Evolutionary conservation across 2,888 invertebrate genomes (phyloP).

Genomic region (Scaptomyza parva): DNA sequence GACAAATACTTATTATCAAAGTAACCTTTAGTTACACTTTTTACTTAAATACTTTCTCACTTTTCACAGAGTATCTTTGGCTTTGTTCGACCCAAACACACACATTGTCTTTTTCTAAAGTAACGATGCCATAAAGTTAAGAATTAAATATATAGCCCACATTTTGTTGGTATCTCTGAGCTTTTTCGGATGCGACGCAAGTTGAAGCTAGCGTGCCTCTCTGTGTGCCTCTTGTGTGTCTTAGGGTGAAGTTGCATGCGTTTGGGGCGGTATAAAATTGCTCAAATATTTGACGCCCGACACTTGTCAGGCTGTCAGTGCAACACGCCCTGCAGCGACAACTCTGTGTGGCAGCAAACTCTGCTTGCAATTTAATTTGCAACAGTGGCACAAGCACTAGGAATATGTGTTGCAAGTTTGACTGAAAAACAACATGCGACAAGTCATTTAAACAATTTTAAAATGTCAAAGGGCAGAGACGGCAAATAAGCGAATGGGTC

Average conservation of each 20-base stretch:
- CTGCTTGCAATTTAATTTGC: constrained; percentile 36
- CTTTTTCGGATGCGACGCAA: constrained; percentile 1
- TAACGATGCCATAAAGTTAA: constrained; percentile 24
- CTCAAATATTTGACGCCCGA: constrained; percentile 60
- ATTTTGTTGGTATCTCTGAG: not conserved
- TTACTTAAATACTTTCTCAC: not conserved
- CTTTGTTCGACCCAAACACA: no score
- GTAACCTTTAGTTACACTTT: no score
- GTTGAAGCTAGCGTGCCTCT: constrained; percentile 9
- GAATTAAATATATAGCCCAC: constrained; percentile 14
- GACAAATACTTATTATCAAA: no score
- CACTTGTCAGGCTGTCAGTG: constrained; percentile 50
- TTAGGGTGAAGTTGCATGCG: constrained; percentile 24
- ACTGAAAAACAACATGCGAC: constrained; percentile 43
- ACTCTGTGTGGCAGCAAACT: constrained; percentile 23
- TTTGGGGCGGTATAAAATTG: constrained; percentile 25
- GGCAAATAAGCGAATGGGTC: constrained; percentile 21
- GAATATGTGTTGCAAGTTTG: constrained; percentile 2
- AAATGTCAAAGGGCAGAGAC: constrained; percentile 36
- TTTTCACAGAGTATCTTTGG: not conserved
- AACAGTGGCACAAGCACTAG: constrained; percentile 3
- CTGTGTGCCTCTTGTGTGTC: constrained; percentile 1
- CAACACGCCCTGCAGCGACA: constrained; percentile 27
- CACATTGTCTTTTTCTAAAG: not conserved
- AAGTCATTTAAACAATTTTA: constrained; percentile 69